These are phyloP conservation scores for Procambarus clarkii DNA, from an alignment of 1,140 invertebrate species.

Conservation along the genomic window DNA sequence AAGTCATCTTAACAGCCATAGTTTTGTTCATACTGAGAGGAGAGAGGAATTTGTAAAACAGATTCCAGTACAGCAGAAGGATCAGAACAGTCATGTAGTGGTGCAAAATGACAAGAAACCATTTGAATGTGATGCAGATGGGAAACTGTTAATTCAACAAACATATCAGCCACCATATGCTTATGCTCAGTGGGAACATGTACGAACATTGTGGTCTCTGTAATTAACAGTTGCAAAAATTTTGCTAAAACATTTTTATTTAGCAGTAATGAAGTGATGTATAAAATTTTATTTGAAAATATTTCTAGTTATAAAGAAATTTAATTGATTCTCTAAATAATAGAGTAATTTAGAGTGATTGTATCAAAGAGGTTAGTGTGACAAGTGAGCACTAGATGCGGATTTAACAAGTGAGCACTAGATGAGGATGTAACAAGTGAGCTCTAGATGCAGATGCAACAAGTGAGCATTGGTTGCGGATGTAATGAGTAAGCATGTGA, in stretches of 20 bases:
- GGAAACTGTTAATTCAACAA: constrained; percentile 50
- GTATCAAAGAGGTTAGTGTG: not conserved
- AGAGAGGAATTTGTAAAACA: constrained; percentile 34
- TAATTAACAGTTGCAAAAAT: not conserved
- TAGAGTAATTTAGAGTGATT: not conserved
- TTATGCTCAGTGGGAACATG: constrained; percentile 59
- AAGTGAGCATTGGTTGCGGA: no score
- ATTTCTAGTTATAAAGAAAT: not conserved
- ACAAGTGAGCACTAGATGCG: not conserved
- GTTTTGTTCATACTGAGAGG: constrained; percentile 45
- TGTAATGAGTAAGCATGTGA: no score
- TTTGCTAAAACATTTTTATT: not conserved
- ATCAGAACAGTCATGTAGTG: constrained; percentile 24
- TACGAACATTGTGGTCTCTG: constrained; percentile 61
- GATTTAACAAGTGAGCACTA: no score
- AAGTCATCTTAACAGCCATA: constrained; percentile 58
- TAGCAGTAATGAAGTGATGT: not conserved
- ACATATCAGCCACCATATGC: constrained; percentile 58
- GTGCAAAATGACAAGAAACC: constrained; percentile 57
- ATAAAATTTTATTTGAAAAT: not conserved
- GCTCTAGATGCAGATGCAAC: no score
- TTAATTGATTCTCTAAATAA: not conserved
- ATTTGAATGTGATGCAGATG: constrained; percentile 57
- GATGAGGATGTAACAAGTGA: no score
- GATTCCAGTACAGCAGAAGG: constrained; percentile 30